Conservation (phyloP, 2,797 vertebrate species). For the Enoplosus armatus region DNA sequence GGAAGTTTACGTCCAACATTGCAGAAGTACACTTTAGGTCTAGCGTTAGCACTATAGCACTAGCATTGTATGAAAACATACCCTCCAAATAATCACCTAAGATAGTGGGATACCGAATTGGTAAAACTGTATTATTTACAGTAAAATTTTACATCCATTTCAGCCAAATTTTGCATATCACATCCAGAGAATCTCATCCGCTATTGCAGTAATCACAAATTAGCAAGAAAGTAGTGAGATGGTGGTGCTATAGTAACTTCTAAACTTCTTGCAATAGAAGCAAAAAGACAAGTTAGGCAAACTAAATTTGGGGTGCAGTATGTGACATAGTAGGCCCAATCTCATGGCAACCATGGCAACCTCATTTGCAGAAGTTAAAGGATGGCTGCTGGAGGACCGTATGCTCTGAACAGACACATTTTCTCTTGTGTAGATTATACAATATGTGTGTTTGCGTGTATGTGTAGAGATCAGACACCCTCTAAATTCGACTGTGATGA, state of each 20-base stretch:
- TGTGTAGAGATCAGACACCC: constrained; percentile 1
- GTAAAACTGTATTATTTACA: not conserved
- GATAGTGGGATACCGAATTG: not conserved
- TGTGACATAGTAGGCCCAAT: not conserved
- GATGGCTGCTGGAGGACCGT: not conserved
- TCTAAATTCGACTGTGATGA: constrained; percentile 1
- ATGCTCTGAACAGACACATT: not conserved
- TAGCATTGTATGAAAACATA: not conserved
- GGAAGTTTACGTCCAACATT: constrained; percentile 42
- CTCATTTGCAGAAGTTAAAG: not conserved
- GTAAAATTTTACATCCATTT: not conserved
- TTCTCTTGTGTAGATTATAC: not conserved
- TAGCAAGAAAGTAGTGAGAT: not conserved
- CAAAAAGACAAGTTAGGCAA: not conserved
- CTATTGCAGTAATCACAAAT: not conserved
- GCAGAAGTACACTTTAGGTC: constrained; percentile 23
- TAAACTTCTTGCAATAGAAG: not conserved
- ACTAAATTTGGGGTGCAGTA: not conserved
- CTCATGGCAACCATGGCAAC: not conserved
- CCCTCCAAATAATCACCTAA: not conserved
- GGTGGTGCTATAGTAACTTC: not conserved
- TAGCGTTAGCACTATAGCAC: not conserved
- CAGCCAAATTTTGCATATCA: not conserved
- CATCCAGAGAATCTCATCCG: not conserved
- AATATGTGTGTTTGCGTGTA: constrained; percentile 16